A percentile compares a stretch with the other conserved stretches of the same genome.
Evolutionary conservation across 2,797 vertebrate species (phyloP).

Genomic region (Sebastes hubbsi): DNA sequence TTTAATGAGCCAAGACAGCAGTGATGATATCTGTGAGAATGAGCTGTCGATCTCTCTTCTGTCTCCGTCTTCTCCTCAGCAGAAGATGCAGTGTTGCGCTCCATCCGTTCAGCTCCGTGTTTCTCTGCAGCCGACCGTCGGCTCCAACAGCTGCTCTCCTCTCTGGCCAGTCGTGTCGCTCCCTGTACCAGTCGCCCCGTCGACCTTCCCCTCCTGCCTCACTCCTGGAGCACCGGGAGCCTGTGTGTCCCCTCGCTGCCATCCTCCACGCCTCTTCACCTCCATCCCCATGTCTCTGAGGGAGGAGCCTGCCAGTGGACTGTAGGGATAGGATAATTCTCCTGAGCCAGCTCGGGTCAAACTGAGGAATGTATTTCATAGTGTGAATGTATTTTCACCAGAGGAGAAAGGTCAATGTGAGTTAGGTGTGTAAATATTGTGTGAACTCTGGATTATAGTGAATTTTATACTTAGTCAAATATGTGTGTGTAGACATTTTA

Average conservation of each 20-base stretch:
- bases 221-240: conserved; percentile 81
- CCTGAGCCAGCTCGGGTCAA: not conserved
- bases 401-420: not conserved
- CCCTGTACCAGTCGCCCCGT: not conserved
- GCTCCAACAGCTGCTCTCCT: conserved; percentile 12
- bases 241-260: conserved; percentile 19
- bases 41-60: not conserved
- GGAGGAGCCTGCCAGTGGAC: conserved; percentile 73
- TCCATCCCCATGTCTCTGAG: conserved; percentile 32
- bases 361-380: conserved; percentile 41
- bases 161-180: conserved; percentile 1
- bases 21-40: conserved; percentile 1
- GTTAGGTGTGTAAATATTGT: conserved; percentile 3
- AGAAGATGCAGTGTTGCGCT: conserved; percentile 65
- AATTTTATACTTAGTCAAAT: conserved; percentile 25
- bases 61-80: not conserved
- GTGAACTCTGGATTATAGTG: conserved; percentile 7
- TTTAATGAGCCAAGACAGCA: conserved; percentile 29
- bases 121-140: conserved; percentile 53
- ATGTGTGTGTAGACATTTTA: not conserved
- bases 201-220: conserved; percentile 51
- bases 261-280: conserved; percentile 34
- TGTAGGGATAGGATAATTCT: conserved; percentile 72
- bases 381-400: conserved; percentile 7
- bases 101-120: conserved; percentile 79